phyloP scores from a whole-genome alignment of 1,140 invertebrate genomes.

The Helicoverpa zea region DNA sequence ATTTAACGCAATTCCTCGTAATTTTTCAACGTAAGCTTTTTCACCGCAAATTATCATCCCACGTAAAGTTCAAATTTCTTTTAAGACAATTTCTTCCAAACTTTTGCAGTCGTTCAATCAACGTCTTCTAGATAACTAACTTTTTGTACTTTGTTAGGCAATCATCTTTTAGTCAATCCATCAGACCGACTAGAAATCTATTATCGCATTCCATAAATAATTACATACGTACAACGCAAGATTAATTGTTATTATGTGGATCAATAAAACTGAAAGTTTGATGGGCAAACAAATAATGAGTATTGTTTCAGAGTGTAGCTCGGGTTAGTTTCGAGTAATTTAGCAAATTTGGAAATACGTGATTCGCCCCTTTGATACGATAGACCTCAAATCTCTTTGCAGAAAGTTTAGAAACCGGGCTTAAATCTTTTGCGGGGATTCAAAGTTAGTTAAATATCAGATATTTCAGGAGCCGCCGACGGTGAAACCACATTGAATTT shows the following conservation, averaged over 20 bases:
- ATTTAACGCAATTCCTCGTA: conserved; percentile 3
- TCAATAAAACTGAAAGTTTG: conserved; percentile 7
- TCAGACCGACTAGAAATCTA: conserved; percentile 32
- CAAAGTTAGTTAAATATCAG: conserved; percentile 57
- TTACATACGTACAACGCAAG: neutral
- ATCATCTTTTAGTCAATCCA: conserved; percentile 40
- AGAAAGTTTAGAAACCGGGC: conserved; percentile 57
- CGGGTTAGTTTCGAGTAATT: conserved; percentile 23
- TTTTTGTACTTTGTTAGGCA: conserved; percentile 44
- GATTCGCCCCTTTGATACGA: conserved; percentile 54
- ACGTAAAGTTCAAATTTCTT: conserved; percentile 48
- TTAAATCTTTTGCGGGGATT: conserved; percentile 60
- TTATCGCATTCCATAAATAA: conserved; percentile 26
- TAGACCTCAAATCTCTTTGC: conserved; percentile 61
- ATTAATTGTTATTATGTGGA: neutral
- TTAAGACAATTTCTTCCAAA: conserved; percentile 36
- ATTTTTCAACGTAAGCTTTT: conserved; percentile 29
- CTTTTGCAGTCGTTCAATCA: conserved; percentile 46
- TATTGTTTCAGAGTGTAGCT: conserved; percentile 3
- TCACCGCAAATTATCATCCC: conserved; percentile 32
- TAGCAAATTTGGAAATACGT: conserved; percentile 36
- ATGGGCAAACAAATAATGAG: conserved; percentile 20
- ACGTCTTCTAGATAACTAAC: conserved; percentile 43
- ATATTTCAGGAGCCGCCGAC: conserved; percentile 21
- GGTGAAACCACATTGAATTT: conserved; percentile 34